Evolutionary conservation across 2,113 vertebrate species (phyloP).

Genomic region (Deroptyus accipitrinus): DNA sequence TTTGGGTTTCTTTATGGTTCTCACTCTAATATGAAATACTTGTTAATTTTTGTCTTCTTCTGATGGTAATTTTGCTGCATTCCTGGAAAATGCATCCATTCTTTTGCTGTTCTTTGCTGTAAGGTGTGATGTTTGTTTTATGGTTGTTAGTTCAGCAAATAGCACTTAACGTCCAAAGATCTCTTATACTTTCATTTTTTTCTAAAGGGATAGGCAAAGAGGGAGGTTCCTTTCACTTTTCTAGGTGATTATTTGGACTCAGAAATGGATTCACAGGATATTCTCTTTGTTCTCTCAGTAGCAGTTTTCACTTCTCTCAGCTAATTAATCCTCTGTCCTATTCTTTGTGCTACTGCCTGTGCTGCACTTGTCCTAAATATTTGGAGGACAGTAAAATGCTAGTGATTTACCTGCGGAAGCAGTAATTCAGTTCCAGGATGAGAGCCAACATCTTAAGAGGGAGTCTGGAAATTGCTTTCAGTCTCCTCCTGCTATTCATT

Average conservation of each 20-base stretch:
- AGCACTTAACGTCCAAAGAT: background rate
- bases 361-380: conserved; percentile 1
- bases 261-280: conserved; percentile 7
- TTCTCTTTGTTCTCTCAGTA: conserved; percentile 30
- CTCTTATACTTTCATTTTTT: background rate
- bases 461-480: background rate
- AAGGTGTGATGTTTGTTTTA: conserved; percentile 16
- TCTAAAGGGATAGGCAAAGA: background rate
- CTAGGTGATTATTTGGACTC: background rate
- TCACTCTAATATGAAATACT: background rate
- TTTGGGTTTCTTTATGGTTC: background rate
- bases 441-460: background rate
- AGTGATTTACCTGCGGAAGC: conserved; percentile 36
- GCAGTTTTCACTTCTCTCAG: conserved; percentile 46
- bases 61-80: background rate
- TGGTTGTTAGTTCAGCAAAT: background rate
- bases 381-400: conserved; percentile 31
- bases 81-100: background rate
- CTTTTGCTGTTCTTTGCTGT: background rate
- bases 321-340: conserved; percentile 46
- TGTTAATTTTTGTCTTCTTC: background rate
- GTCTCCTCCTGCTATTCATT: background rate
- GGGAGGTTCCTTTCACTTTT: background rate
- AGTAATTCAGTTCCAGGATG: conserved; percentile 48
- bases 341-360: conserved; percentile 55